Conservation (phyloP, 1,140 invertebrate genomes). For the Aculops lycopersici region DNA sequence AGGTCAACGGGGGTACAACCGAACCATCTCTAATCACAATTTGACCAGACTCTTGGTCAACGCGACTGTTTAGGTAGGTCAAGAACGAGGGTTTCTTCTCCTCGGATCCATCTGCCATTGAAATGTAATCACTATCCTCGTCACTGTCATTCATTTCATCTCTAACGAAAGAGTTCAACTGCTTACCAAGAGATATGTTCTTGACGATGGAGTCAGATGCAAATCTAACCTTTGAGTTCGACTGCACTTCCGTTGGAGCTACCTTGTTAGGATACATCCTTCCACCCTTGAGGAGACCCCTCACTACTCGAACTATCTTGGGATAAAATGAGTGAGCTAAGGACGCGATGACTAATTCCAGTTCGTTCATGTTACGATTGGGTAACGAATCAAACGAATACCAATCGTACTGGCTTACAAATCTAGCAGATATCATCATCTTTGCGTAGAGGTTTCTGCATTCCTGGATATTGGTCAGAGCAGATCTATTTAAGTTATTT, state of each 20-base stretch:
- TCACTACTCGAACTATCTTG: constrained; percentile 4
- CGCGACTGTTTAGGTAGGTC: neutral
- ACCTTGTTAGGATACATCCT: neutral
- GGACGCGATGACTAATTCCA: constrained; percentile 14
- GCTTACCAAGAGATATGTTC: neutral
- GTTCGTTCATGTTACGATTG: constrained; percentile 13
- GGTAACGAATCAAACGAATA: constrained; percentile 11
- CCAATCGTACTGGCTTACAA: constrained; percentile 15
- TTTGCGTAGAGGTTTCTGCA: constrained; percentile 8
- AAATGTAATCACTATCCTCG: neutral
- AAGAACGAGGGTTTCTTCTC: neutral
- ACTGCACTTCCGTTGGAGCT: neutral
- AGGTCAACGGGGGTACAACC: neutral
- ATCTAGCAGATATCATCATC: constrained; percentile 3
- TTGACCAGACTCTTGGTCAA: neutral
- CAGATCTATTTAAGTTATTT: neutral
- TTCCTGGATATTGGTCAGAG: constrained; percentile 2
- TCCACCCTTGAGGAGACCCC: constrained; percentile 1
- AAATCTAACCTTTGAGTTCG: neutral
- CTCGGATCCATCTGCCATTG: neutral
- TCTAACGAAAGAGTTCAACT: neutral
- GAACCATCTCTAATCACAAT: neutral
- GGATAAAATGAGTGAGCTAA: constrained; percentile 17
- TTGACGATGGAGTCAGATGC: neutral
- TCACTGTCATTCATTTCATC: neutral